Base-by-base conservation (phyloP, 2,888 invertebrate genomes). In the Colostygia pectinataria region DNA sequence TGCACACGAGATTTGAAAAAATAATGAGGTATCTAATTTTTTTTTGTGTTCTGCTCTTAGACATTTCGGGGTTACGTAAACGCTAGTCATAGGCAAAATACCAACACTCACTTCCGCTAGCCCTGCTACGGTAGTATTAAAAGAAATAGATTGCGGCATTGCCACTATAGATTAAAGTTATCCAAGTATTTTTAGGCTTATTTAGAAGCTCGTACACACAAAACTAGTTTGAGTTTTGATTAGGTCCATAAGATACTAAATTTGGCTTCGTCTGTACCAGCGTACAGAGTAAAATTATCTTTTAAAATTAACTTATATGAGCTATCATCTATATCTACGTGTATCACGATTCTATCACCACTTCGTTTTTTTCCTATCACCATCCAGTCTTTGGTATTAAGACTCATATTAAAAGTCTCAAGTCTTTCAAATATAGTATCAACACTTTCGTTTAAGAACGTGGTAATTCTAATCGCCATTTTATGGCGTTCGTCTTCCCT, bases 261-360 rank as follows among this genome's bases (percentile, higher is more conserved):
- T 8, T 59, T 48, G 0, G 73, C 68, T 25, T 66, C 72, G 53
- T 83, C 85, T 0, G 78, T 53, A 1, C 86, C 85, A 4, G 68
- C 71, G 28, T 65, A 72, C 13, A 85, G 55, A 1, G 58, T 49
- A 32, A 77, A 76, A 8, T 68, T 59, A 0, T 66, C 60, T 2
- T 63, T 37, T 14, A 62, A 55, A 13, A 85, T 65, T 58, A 61
- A 74, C 1, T 70, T 53, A 28, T 68, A 68, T 0, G 80, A 79
- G 10, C 52, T 14, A 1, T 56, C 42, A 43, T 84, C 79, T 2
- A 84, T 55, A 13, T 64, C 60, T 0, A 77, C 53, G 0, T 51
- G 33, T 20, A 73, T 50, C 5, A 66, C 31, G 1, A 66, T 34
- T 24, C 41, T 63, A 45, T 68, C 65, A 2, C 28, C 12, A 1